Evolutionary conservation across 1,140 invertebrate genomes (phyloP), one percentile per base, ranked within the genome.

Genomic region (Zaprionus africanus): DNA sequence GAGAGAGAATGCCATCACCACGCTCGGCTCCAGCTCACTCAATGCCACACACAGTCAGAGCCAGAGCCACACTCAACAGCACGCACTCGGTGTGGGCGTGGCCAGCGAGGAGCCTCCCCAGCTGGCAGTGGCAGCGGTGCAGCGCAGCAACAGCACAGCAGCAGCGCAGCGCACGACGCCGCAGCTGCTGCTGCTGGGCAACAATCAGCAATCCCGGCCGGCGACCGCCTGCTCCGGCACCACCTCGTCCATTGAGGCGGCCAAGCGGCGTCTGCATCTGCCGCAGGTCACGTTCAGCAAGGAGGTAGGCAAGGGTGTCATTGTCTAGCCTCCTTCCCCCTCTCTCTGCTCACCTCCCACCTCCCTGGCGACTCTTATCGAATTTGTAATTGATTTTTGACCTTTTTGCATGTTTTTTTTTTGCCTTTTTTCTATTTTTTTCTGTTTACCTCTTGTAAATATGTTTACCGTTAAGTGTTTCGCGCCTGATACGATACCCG

Each of bases 211-310:
- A 5, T 91, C 92, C 3, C 81, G 93, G 7, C 93, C 94, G 38
- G 94, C 94, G 17, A 94, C 94, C 41, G 94, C 94, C 38, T 94
- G 94, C 81, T 94, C 94, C 22, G 93, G 93, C 26, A 94, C 94
- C 9, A 87, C 93, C 7, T 94, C 94, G 4, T 92, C 92, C 54
- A 79, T 94, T 17, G 94, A 95, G 73, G 93, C 94, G 46, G 93
- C 93, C 65, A 93, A 95, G 81, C 93, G 94, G 88, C 94, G 95
- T 72, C 92, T 96, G 15, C 95, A 96, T 78, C 94, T 96, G 71
- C 96, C 96, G 15, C 96, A 97, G 93, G 96, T 97, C 85, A 96
- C 96, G 34, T 97, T 97, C 93, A 97, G 94, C 90, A 95, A 96
- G 92, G 97, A 97, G 96, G 91, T 93, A 92, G 91, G 92, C 80